Base-by-base conservation (phyloP, 1,140 invertebrate genomes). In the Sogatella furcifera region DNA sequence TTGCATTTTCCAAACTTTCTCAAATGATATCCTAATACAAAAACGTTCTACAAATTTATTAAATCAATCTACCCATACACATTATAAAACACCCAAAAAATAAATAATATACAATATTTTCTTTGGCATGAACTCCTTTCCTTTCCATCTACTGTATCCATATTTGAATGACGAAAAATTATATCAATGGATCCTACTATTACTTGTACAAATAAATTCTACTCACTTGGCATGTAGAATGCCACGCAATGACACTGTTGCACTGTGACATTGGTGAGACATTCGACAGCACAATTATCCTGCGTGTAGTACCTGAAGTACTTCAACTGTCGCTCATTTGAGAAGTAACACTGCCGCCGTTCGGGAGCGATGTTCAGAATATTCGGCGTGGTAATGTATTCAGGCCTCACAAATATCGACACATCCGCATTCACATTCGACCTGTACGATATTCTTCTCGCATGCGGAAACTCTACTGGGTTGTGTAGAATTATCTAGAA, bases 271-370 rank as follows among this genome's bases (percentile, higher is more conserved):
- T 76, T 73, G 6, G 68, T 59, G 14, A 68, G 55, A 61, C 74
- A 76, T 55, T 76, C 74, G 10, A 72, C 41, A 8, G 67, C 53
- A 55, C 74, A 76, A 43, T 75, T 74, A 15, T 55, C 61, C 53
- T 69, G 64, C 0, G 72, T 69, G 57, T 76, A 76, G 17, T 68
- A 57, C 46, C 80, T 78, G 66, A 80, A 86, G 68, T 79, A 85
- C 53, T 74, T 76, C 22, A 86, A 71, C 34, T 75, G 73, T 11
- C 81, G 76, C 65, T 85, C 83, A 13, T 70, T 69, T 43, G 76
- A 75, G 31, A 84, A 81, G 70, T 77, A 84, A 62, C 83, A 85
- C 5, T 57, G 19, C 6, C 65, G 59, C 10, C 46, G 19, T 2
- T 24, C 14, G 1, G 63, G 63, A 1, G 15, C 17, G 59, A 59